Conservation (phyloP, 2,888 invertebrate species). For the Scrobipalpa atriplicella region DNA sequence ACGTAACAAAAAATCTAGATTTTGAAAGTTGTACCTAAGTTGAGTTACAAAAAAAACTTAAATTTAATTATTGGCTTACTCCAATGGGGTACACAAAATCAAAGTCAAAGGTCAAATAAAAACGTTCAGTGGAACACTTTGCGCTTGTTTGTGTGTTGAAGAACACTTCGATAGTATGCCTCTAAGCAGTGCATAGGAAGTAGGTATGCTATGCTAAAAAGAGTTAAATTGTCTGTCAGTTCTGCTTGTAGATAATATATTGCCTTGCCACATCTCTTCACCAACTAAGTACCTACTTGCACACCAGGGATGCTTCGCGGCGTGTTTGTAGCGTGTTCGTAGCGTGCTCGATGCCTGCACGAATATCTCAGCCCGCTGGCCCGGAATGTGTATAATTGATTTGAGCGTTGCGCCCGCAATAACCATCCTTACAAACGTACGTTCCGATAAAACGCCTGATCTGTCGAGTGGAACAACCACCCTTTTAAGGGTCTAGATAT, state of each 20-base stretch:
- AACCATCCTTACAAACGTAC: slow-evolving; percentile 52
- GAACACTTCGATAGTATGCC: too few species aligned
- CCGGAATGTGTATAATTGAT: slow-evolving; percentile 73
- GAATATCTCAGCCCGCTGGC: slow-evolving; percentile 70
- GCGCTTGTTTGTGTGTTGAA: too few species aligned
- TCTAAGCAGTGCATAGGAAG: too few species aligned
- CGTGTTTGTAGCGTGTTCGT: slow-evolving; percentile 32
- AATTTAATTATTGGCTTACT: too few species aligned
- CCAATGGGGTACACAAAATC: too few species aligned
- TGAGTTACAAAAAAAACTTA: too few species aligned
- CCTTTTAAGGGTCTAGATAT: neutral
- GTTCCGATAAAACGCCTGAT: slow-evolving; percentile 56
- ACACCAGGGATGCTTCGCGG: slow-evolving; percentile 2
- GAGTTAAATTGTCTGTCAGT: too few species aligned
- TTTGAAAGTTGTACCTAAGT: neutral
- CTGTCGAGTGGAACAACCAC: slow-evolving; percentile 41
- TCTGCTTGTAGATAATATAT: too few species aligned
- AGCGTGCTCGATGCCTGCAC: slow-evolving; percentile 42
- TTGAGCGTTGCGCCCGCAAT: slow-evolving; percentile 57
- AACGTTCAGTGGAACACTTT: too few species aligned
- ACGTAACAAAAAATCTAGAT: too few species aligned
- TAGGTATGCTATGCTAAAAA: too few species aligned
- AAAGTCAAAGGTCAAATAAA: too few species aligned
- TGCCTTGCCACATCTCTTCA: neutral
- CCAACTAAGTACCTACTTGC: neutral